Base-by-base conservation (phyloP, 2,888 invertebrate genomes). In the Abrostola triplasia region DNA sequence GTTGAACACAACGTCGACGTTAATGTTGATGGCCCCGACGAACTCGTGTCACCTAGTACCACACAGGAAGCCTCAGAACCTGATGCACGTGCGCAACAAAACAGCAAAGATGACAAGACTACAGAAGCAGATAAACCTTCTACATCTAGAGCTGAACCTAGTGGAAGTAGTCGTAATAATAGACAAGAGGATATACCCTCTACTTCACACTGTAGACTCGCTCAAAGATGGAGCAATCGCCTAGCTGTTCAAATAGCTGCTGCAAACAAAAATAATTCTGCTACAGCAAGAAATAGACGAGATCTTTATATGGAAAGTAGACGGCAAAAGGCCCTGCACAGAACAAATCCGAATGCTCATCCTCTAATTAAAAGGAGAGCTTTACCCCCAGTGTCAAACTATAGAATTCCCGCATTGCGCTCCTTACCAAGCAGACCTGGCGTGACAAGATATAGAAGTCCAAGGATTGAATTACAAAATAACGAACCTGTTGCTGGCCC, bases 221-320 rank as follows among this genome's bases (percentile, higher is more conserved):
- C 83, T 5, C 89, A 91, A 66, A 82, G 83, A 49, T 93, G 92
- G 92, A 93, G 93, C 70, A 89, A 91, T 75, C 90, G 94, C 0
- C 87, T 95, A 10, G 94, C 94, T 0, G 93, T 94, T 6, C 94
- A 93, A 77, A 95, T 95, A 69, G 84, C 95, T 7, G 94, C 90
- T 10, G 95, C 93, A 0, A 95, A 95, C 66, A 88, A 92, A 79
- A 95, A 94, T 79, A 88, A 83, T 65, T 94, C 95, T 1, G 71
- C 83, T 35, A 93, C 92, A 12, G 94, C 94, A 4, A 86, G 89
- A 59, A 89, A 84, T 60, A 84, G 95, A 75, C 83, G 91, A 63
- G 94, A 95, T 13, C 67, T 91, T 13, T 95, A 95, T 68, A 68
- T 91, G 54, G 92, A 93, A 76, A 86, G 87, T 57, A 91, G 86